These are phyloP conservation scores for Halcyon senegalensis DNA, from an alignment of 2,113 vertebrate genomes.

Conservation along the genomic window DNA sequence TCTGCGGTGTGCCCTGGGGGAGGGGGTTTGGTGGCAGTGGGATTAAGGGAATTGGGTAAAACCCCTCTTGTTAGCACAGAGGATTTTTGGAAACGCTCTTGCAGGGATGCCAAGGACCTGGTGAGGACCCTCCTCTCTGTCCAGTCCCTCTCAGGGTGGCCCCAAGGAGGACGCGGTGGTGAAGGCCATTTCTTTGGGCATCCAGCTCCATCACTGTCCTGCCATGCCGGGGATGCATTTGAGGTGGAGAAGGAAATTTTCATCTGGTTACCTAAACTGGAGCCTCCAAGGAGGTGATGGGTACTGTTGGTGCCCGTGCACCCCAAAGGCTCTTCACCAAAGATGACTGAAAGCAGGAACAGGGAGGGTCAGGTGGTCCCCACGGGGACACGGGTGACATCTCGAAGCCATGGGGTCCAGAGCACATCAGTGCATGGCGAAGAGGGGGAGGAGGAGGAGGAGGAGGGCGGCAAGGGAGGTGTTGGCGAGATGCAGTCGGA, in stretches of 20 bases:
- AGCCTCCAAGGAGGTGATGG: not conserved
- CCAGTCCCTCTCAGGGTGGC: not conserved
- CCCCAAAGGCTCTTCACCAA: not conserved
- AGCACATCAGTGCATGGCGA: not conserved
- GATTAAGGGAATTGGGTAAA: not conserved
- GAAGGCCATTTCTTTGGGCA: not conserved
- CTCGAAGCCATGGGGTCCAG: rapidly evolving
- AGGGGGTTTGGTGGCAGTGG: not conserved
- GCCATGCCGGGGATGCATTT: rapidly evolving
- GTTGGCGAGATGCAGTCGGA: not conserved
- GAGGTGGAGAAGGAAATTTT: not conserved
- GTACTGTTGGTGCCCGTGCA: rapidly evolving
- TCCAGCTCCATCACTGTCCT: not conserved
- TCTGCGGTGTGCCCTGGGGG: rapidly evolving
- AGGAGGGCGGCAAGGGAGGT: conserved; percentile 41
- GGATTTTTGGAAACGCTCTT: rapidly evolving
- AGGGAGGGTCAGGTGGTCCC: rapidly evolving
- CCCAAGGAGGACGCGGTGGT: not conserved
- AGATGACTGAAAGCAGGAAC: not conserved
- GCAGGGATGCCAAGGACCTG: not conserved
- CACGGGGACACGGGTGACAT: not conserved
- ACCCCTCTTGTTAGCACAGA: not conserved
- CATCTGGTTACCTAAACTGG: not conserved
- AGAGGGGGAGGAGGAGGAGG: conserved; percentile 66
- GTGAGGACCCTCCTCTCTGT: not conserved